Conservation (phyloP, 2,888 invertebrate genomes). For the Steromphala cineraria region DNA sequence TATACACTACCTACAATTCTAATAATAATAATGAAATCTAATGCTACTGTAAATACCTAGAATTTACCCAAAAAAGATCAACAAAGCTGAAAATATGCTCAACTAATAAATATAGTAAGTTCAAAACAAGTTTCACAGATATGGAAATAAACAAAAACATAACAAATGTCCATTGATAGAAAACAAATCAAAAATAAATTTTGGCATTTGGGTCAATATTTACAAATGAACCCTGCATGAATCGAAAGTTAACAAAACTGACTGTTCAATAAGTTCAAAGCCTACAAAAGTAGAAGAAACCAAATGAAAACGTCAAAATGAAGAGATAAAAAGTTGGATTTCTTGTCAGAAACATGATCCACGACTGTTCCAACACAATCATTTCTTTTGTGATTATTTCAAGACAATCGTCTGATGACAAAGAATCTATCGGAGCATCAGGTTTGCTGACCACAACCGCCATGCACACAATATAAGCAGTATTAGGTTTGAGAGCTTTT, state of each 20-base stretch:
- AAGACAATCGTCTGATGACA: conserved; percentile 19
- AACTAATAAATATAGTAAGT: too few relatives aligned
- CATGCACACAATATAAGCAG: conserved; percentile 44
- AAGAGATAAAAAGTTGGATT: neutral
- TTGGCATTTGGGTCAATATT: too few relatives aligned
- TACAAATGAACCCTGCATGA: too few relatives aligned
- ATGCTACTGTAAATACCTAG: too few relatives aligned
- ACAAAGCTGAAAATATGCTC: too few relatives aligned
- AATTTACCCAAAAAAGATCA: too few relatives aligned
- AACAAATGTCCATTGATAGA: too few relatives aligned
- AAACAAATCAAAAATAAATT: too few relatives aligned
- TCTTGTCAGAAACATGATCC: neutral
- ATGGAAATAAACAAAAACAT: too few relatives aligned
- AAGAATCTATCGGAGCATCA: neutral
- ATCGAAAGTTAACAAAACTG: neutral
- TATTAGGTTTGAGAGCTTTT: conserved; percentile 27
- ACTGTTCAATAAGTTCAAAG: neutral
- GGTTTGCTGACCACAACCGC: conserved; percentile 7
- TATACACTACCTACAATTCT: too few relatives aligned
- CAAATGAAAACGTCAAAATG: neutral
- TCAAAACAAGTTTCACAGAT: too few relatives aligned
- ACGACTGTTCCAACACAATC: neutral
- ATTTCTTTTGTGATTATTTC: conserved; percentile 29
- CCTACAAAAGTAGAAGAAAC: neutral
- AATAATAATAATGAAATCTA: too few relatives aligned